Evolutionary conservation across 2,113 vertebrate species (phyloP).

Genomic region (Alces alces): DNA sequence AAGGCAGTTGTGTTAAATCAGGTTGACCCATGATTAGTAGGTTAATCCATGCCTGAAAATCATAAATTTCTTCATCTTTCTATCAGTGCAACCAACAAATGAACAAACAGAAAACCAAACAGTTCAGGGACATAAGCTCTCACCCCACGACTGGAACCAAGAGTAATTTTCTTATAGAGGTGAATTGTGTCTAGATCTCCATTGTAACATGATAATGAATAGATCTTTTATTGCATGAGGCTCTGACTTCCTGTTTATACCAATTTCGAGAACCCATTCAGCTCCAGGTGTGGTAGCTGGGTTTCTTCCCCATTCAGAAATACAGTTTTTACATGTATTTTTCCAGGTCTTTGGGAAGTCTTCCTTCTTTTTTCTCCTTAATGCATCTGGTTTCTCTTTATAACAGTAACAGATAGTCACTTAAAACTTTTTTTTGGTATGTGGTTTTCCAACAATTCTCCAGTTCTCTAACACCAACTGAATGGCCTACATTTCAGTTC

Average conservation of each 20-base stretch:
- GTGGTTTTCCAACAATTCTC: background rate
- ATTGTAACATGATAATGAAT: background rate
- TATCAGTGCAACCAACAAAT: background rate
- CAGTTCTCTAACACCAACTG: background rate
- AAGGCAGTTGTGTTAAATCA: background rate
- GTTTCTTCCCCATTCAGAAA: conserved; percentile 18
- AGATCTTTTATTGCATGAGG: background rate
- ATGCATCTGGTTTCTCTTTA: background rate
- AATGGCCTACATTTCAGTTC: background rate
- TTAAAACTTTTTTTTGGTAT: conserved; percentile 5
- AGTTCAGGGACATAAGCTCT: background rate
- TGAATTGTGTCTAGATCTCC: background rate
- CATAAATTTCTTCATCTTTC: background rate
- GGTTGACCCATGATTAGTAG: background rate
- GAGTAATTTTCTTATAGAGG: background rate
- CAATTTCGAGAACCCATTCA: background rate
- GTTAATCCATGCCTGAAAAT: background rate
- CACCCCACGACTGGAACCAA: background rate
- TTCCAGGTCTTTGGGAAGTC: background rate
- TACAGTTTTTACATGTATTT: background rate
- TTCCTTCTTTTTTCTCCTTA: background rate
- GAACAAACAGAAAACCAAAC: background rate
- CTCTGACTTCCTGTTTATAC: background rate
- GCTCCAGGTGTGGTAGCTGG: background rate
- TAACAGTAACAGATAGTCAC: background rate